Percentiles rank a stretch among this genome's conserved stretches.
These are phyloP conservation scores for Camponotus pennsylvanicus DNA, from an alignment of 1,140 invertebrate genomes.

Conservation along the genomic window DNA sequence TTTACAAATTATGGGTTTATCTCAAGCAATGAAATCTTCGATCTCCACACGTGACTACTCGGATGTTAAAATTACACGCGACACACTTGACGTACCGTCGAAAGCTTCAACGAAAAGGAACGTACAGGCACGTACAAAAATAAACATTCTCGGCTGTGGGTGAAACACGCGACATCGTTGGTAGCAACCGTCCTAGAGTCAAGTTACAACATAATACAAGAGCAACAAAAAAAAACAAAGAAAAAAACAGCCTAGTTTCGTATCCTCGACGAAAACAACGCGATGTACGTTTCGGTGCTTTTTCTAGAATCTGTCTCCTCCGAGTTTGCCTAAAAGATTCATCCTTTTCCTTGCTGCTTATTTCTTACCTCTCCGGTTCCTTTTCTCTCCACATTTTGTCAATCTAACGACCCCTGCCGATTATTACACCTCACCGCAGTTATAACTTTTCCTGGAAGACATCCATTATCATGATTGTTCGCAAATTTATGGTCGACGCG, in stretches of 20 bases:
- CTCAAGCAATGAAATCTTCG: neutral
- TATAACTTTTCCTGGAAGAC: slow-evolving; percentile 80
- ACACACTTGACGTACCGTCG: slow-evolving; percentile 20
- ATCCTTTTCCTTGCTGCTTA: neutral
- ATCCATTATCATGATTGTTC: slow-evolving; percentile 82
- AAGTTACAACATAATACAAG: neutral
- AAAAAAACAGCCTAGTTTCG: slow-evolving; percentile 24
- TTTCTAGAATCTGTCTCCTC: slow-evolving; percentile 38
- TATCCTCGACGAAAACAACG: slow-evolving; percentile 44
- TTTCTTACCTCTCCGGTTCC: neutral
- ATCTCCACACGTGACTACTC: neutral
- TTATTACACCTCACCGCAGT: slow-evolving; percentile 76
- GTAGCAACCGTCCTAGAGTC: neutral
- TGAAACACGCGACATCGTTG: slow-evolving; percentile 35
- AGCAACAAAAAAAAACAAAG: neutral
- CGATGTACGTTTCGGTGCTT: slow-evolving; percentile 29
- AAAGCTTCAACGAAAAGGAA: slow-evolving; percentile 18
- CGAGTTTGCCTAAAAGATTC: slow-evolving; percentile 35
- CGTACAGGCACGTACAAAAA: slow-evolving; percentile 32
- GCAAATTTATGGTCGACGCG: slow-evolving; percentile 76
- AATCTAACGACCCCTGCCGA: slow-evolving; percentile 69
- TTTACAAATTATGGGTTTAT: neutral
- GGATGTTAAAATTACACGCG: slow-evolving; percentile 47
- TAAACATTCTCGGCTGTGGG: slow-evolving; percentile 31
- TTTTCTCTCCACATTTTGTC: slow-evolving; percentile 1